Evolutionary conservation across 2,888 invertebrate species (phyloP), one percentile per base, ranked within the genome.

Genomic region (Archips xylosteana): DNA sequence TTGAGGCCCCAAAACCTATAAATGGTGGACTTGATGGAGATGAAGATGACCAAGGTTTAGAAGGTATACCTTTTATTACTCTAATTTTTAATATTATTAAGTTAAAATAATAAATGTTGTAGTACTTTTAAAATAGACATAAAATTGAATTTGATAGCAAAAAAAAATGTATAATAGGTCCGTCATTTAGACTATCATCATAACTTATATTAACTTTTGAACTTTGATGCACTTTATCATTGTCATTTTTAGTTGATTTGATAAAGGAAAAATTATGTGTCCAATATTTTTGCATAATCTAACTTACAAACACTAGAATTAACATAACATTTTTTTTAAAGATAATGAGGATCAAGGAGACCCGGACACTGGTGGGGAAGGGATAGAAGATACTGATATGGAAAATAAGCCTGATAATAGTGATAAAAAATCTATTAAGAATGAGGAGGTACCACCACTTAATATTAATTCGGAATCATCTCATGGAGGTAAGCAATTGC

Each of bases 401-500:
- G 42, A 42, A 0, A n/a, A 9, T 12, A 45, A 62, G 36, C 36
- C 13, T 12, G 47, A 34, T 47, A 10, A 75, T 57, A 68, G 23
- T 9, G 59, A 36, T 54, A 70, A 70, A 12, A 71, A 47, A n/a
- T 51, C 64, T 42, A 23, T 51, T 23, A 45, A 81, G 15, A 77
- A 73, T 23, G 78, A 79, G 75, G 79, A 82, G 54, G 71, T 75
- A 51, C 39, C 79, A 5, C 75, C 79, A 5, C 76, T 78, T 13
- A 70, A 80, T 8, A 75, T 79, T 15, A 78, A 77, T 75, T 77
- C 74, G 65, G 82, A 81, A 68, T 70, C 77, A 15, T 74, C 79
- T 34, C 80, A 80, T 61, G 80, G 77, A 79, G 83, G 84, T 84
- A 78, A 69, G 60, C 3, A 45, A 45, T 9, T 51, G 8, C 9